Evolutionary conservation across 2,888 invertebrate species (phyloP), one percentile per base, ranked within the genome.

Genomic region (Allacma fusca): DNA sequence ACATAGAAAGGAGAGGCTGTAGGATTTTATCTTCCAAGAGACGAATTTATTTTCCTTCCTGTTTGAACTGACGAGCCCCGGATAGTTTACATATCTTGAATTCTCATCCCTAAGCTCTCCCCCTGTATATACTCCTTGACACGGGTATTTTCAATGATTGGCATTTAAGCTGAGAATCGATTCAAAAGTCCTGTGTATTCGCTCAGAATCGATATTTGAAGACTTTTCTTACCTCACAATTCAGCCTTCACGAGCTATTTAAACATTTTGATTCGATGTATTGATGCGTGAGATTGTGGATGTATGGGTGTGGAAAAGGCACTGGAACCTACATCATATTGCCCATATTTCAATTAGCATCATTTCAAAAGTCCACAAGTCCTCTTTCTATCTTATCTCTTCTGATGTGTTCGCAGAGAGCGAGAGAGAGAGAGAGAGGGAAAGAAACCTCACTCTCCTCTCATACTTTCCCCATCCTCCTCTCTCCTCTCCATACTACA

Each of bases 341-440:
- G 44, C 24, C 19, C 50, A 50, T 50, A 24, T 73, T 73, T 62
- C 73, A 73, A 73, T 73, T 73, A 73, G 62, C 73, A 28, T 34
- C 34, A 62, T 73, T 73, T 62, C 62, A 64, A 62, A 40, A 62
- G 73, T 13, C 50, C 50, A 50, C 16, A 50, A 50, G 50, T 50
- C 50, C 50, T 50, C 5, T 9, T 9, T 40, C 9, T 50, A 50
- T 50, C 50, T 50, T 50, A 50, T 50, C 50, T 50, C 9, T 34
- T 34, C 9, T 4, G 50, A 19, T 50, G 50, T 50, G 50, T 50
- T 50, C 50, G 13, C 13, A 40, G n/a, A n/a, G n/a, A n/a, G n/a
- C n/a, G n/a, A 40, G 13, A 40, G 40, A 40, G 5, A 40, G 40
- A 34, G 62, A 57, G 65, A 28, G n/a, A 26, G 24, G 23, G 24